Conservation (phyloP, 2,797 vertebrate genomes). For the Galago senegalensis region DNA sequence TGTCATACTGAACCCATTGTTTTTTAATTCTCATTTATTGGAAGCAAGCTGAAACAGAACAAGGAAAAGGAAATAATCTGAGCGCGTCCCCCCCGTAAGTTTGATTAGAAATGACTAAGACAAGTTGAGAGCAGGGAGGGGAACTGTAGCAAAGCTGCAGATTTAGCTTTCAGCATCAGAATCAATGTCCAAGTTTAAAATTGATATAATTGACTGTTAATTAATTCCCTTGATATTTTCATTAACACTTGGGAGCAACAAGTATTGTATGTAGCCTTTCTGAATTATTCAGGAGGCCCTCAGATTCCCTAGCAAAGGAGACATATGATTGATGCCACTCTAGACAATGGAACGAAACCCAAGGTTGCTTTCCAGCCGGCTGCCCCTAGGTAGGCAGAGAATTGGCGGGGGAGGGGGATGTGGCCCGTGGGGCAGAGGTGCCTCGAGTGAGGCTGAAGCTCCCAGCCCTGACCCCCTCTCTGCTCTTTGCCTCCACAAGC, state of each 20-base stretch:
- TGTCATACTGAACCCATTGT: neutral
- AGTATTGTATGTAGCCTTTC: constrained; percentile 91
- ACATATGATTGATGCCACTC: constrained; percentile 84
- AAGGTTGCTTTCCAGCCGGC: constrained; percentile 80
- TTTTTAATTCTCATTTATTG: constrained; percentile 79
- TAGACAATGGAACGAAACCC: constrained; percentile 85
- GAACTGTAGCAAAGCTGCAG: constrained; percentile 73
- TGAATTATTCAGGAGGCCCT: constrained; percentile 92
- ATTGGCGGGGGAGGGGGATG: too few relatives aligned
- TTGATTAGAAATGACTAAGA: constrained; percentile 80
- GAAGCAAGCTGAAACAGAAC: constrained; percentile 66
- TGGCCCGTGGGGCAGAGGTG: accelerated
- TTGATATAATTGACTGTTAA: constrained; percentile 97
- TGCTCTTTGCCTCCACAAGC: neutral
- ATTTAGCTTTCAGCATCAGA: constrained; percentile 87
- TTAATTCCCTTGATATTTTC: constrained; percentile 97
- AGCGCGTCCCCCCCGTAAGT: constrained; percentile 73
- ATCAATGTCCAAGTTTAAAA: constrained; percentile 93
- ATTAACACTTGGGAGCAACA: constrained; percentile 94
- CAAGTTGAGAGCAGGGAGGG: constrained; percentile 58
- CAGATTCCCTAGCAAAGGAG: constrained; percentile 89
- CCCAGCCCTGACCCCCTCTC: too few relatives aligned
- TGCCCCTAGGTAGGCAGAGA: neutral
- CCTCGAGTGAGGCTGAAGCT: neutral
- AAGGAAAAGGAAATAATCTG: constrained; percentile 76